These are phyloP conservation scores for Creontiades dilutus DNA, from an alignment of 2,888 invertebrate genomes.

Conservation along the genomic window DNA sequence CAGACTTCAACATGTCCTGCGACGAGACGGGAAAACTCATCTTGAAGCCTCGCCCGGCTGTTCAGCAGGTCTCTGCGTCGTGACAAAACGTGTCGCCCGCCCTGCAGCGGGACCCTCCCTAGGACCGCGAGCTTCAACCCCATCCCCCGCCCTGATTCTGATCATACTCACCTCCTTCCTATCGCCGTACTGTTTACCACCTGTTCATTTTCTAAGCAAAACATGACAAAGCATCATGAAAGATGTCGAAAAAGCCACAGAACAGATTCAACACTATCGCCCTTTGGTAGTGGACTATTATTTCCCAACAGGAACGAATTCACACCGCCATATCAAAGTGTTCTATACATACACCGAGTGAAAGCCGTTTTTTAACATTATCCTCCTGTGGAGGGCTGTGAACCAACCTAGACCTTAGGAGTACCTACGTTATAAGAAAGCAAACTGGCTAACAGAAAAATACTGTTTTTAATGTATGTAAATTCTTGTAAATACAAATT, in stretches of 20 bases:
- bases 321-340: conserved; percentile 48
- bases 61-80: conserved; percentile 46
- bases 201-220: not conserved
- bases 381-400: conserved; percentile 41
- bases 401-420: not conserved
- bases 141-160: not conserved
- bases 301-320: not conserved
- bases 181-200: not conserved
- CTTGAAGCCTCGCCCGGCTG: conserved; percentile 90
- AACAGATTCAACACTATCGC: not conserved
- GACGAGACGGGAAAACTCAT: conserved; percentile 98
- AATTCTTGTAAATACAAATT: conserved; percentile 64
- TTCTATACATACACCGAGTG: not conserved
- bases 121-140: conserved; percentile 11
- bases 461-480: conserved; percentile 50
- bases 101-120: conserved; percentile 59
- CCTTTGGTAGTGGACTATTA: not conserved
- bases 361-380: conserved; percentile 2
- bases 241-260: not conserved
- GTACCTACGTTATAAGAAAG: not conserved
- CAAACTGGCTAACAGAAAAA: not conserved
- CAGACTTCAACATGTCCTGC: conserved; percentile 98
- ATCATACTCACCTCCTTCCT: not conserved
- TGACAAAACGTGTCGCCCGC: conserved; percentile 60
- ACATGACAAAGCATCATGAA: not conserved